These are phyloP conservation scores for Lasioglossum baleicum DNA, from an alignment of 1,140 invertebrate genomes.

Conservation along the genomic window DNA sequence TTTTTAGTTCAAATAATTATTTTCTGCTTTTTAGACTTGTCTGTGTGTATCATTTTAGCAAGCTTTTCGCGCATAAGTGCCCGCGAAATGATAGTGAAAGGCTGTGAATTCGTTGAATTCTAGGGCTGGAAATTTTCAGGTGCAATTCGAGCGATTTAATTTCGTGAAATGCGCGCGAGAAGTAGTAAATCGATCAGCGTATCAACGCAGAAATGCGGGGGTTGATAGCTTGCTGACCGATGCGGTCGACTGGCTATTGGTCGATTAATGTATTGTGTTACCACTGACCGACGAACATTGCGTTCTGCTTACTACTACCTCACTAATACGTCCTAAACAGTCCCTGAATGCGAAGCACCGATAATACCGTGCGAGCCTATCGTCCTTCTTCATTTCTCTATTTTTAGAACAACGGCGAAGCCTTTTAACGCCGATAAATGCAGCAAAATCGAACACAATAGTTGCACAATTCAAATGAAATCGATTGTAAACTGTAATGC, in stretches of 20 bases:
- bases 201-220: conserved; percentile 3
- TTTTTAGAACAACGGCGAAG: too few species aligned
- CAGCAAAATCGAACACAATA: too few species aligned
- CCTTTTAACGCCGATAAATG: too few species aligned
- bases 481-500: background rate
- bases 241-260: conserved; percentile 36
- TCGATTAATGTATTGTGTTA: conserved; percentile 45
- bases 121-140: too few species aligned
- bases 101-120: background rate
- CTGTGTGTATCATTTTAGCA: too few species aligned
- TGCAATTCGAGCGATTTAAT: background rate
- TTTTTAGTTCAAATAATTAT: too few species aligned
- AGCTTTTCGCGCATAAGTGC: too few species aligned
- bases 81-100: too few species aligned
- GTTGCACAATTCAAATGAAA: background rate
- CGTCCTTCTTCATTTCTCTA: background rate
- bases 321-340: conserved; percentile 28
- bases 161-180: background rate
- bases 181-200: background rate
- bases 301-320: conserved; percentile 39
- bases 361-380: conserved; percentile 1
- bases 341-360: conserved; percentile 14
- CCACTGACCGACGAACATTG: conserved; percentile 26
- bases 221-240: conserved; percentile 19
- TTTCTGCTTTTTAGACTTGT: too few species aligned